Conservation (phyloP, 1,140 invertebrate species). For the Heliconius melpomene region DNA sequence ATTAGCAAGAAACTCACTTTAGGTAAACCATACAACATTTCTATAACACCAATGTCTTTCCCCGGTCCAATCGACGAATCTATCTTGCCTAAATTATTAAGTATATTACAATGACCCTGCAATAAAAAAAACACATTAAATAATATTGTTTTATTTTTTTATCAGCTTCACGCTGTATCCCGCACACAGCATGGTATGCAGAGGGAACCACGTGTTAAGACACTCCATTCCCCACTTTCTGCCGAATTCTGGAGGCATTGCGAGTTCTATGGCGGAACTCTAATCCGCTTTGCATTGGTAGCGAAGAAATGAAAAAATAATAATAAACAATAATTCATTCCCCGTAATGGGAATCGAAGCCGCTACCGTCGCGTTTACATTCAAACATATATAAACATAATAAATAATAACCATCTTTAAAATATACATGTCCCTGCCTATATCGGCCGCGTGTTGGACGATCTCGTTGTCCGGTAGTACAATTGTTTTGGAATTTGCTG, state of each 20-base stretch:
- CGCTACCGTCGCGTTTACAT: too few relatives aligned
- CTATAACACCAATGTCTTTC: constrained; percentile 57
- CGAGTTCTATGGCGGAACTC: too few relatives aligned
- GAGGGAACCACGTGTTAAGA: too few relatives aligned
- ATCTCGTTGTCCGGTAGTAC: constrained; percentile 67
- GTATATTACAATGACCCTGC: constrained; percentile 66
- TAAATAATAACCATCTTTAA: constrained; percentile 55
- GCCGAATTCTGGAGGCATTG: too few relatives aligned
- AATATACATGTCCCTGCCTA: constrained; percentile 72
- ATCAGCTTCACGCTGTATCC: background rate
- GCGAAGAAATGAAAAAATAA: too few relatives aligned
- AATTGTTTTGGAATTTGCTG: constrained; percentile 58
- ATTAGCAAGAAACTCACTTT: constrained; percentile 50
- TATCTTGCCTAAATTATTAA: constrained; percentile 55
- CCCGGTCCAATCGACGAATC: constrained; percentile 51
- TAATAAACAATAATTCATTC: too few relatives aligned
- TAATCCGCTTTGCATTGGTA: too few relatives aligned
- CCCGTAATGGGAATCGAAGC: too few relatives aligned
- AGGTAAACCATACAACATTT: constrained; percentile 70
- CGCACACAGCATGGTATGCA: too few relatives aligned
- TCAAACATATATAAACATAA: background rate
- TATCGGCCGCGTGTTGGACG: constrained; percentile 67
- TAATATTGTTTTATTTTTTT: background rate
- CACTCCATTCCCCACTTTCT: too few relatives aligned
- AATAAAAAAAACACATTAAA: constrained; percentile 23